Evolutionary conservation across 2,888 invertebrate genomes (phyloP).

Genomic region (Tenthredo livida): DNA sequence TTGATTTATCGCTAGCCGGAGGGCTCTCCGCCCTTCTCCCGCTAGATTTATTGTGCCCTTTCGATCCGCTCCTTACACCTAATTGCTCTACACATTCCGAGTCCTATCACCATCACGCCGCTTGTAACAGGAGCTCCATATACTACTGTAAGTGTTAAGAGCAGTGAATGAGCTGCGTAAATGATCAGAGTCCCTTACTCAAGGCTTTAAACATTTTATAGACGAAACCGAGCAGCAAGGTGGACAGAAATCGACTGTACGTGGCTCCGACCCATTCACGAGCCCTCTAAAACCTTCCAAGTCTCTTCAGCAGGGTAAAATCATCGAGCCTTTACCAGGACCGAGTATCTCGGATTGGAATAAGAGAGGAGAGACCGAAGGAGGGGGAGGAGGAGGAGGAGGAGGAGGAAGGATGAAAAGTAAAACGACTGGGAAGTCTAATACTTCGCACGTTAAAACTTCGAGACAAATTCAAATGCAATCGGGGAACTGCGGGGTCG

Average conservation of each 20-base stretch:
- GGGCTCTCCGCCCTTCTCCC: constrained; percentile 76
- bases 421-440: constrained; percentile 48
- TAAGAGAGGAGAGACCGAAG: constrained; percentile 64
- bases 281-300: constrained; percentile 60
- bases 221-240: constrained; percentile 6
- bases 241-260: constrained; percentile 49
- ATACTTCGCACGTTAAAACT: neutral
- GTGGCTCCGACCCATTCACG: constrained; percentile 57
- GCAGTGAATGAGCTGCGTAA: constrained; percentile 64
- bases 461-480: constrained; percentile 55
- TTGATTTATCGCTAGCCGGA: constrained; percentile 68
- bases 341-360: constrained; percentile 72
- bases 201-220: neutral
- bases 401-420: constrained; percentile 53
- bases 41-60: constrained; percentile 76
- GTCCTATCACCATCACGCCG: constrained; percentile 76
- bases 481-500: neutral
- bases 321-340: constrained; percentile 74
- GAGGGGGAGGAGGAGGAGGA: neutral
- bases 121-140: constrained; percentile 75
- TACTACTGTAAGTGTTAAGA: constrained; percentile 76
- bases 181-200: constrained; percentile 28
- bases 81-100: constrained; percentile 76
- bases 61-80: constrained; percentile 76
- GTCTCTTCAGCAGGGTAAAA: constrained; percentile 65